These are phyloP conservation scores for Ceratitis capitata DNA, from an alignment of 1,140 invertebrate species.

Conservation along the genomic window DNA sequence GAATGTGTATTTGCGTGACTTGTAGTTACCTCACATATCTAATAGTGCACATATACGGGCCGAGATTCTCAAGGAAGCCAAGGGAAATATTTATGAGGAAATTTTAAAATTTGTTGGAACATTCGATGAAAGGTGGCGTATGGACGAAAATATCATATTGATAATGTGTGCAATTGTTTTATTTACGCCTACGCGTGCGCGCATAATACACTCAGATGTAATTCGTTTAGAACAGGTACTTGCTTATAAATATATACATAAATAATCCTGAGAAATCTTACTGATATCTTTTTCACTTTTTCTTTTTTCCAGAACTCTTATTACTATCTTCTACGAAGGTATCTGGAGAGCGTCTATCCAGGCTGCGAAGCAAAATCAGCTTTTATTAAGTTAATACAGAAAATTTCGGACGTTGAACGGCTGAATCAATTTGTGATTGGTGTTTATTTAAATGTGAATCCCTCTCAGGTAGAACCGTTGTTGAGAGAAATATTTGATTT, in stretches of 20 bases:
- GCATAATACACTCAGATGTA: constrained; percentile 83
- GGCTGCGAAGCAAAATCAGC: constrained; percentile 85
- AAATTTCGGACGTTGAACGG: constrained; percentile 85
- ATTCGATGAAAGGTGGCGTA: constrained; percentile 81
- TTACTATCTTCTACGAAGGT: constrained; percentile 85
- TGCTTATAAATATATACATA: background rate
- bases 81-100: constrained; percentile 86
- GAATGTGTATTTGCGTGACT: background rate
- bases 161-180: constrained; percentile 89
- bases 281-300: constrained; percentile 34
- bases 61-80: constrained; percentile 86
- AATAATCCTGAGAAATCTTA: too few relatives aligned
- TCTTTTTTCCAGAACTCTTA: constrained; percentile 79
- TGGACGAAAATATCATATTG: constrained; percentile 88
- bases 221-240: constrained; percentile 86
- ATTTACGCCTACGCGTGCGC: constrained; percentile 83
- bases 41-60: constrained; percentile 79
- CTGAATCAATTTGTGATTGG: constrained; percentile 83
- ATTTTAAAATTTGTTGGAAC: constrained; percentile 83
- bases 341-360: constrained; percentile 83
- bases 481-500: constrained; percentile 94
- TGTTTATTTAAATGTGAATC: constrained; percentile 90
- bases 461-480: constrained; percentile 86
- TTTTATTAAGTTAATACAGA: constrained; percentile 87
- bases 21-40: constrained; percentile 77